These are phyloP conservation scores for Craterocephalus amniculus DNA, from an alignment of 2,797 vertebrate genomes.

Conservation along the genomic window DNA sequence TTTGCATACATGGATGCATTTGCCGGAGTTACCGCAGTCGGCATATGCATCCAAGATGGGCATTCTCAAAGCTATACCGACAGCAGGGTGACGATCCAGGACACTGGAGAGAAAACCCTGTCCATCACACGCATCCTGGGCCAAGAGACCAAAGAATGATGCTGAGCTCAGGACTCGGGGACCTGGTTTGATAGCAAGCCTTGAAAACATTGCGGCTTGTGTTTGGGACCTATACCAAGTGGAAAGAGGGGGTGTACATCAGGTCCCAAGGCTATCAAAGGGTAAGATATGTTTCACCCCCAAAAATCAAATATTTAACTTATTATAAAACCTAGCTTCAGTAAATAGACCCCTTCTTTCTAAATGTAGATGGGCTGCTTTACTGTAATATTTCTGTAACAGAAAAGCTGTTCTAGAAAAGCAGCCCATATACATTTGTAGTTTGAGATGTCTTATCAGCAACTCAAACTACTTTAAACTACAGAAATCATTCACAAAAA, in stretches of 20 bases:
- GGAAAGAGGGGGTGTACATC: not conserved
- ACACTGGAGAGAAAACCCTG: constrained; percentile 63
- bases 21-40: constrained; percentile 52
- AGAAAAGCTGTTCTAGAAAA: too few relatives aligned
- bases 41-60: constrained; percentile 42
- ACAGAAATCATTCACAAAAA: not conserved
- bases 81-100: constrained; percentile 64
- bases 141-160: constrained; percentile 47
- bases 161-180: constrained; percentile 49
- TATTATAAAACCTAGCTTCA: constrained; percentile 29
- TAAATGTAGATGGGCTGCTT: not conserved
- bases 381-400: not conserved
- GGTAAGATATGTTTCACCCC: constrained; percentile 29
- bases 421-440: too few relatives aligned
- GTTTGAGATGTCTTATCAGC: too few relatives aligned
- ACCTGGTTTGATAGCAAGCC: constrained; percentile 45
- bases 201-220: constrained; percentile 29
- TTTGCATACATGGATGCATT: constrained; percentile 23
- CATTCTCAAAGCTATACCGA: constrained; percentile 41
- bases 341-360: constrained; percentile 33
- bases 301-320: constrained; percentile 51
- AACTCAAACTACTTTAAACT: not conserved
- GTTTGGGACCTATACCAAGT: not conserved
- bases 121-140: constrained; percentile 52
- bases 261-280: not conserved